Evolutionary conservation across 2,797 vertebrate genomes (phyloP), one percentile per base, ranked within the genome.

Genomic region (Phylloscopus collybita): DNA sequence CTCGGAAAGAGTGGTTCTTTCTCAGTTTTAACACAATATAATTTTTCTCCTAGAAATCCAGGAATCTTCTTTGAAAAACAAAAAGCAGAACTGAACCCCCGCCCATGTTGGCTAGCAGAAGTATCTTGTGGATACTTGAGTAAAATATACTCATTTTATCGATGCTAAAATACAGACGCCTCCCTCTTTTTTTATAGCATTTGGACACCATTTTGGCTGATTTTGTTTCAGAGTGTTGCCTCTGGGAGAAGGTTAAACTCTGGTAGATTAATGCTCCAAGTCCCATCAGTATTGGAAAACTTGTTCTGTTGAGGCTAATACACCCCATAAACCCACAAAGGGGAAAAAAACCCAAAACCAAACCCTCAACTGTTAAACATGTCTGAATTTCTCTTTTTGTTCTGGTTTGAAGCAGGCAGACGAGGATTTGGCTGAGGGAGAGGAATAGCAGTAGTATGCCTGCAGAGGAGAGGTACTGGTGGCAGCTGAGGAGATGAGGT

Each of bases 1-100:
- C 53, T 95, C 10, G 6, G 90, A 95, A 96, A 94, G 79, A 91
- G 34, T 16, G 47, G 69, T 73, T 87, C 89, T 93, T 91, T 87
- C 40, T 89, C 69, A 80, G 44, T 93, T 95, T 80, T 97, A 80
- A 32, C 93, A 96, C 92, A 87, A 54, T 95, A 94, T 94, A 96
- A 34, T 61, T 97, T 97, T 97, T 93, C 93, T 84, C 23, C 10
- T 40, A 61, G 88, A 96, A 96, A 96, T 94, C 92, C 95, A 95
- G 80, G 81, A 95, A 93, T 86, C 74, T 67, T 93, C 57, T 92
- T 93, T 95, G 94, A 81, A 96, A 95, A 94, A 89, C 57, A 93
- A 91, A 95, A 90, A 56, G 73, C 54, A 93, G 80, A 86, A 56
- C 49, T 91, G 79, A 84, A 72, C 51, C 21, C 64, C 67, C 27